Conservation (phyloP, 2,888 invertebrate genomes). For the Lepidochitona cinerea region DNA sequence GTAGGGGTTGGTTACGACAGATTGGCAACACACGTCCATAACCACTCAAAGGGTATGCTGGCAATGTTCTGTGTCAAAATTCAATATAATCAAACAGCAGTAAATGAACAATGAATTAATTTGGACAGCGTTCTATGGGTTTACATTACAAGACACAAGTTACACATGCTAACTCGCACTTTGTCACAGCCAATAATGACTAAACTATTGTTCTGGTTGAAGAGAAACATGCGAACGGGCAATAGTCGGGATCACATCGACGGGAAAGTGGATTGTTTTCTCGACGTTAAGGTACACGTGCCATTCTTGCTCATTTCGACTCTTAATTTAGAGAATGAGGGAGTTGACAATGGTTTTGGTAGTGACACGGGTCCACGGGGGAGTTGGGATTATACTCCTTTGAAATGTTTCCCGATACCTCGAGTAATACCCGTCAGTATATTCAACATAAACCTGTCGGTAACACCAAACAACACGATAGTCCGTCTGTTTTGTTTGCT, state of each 20-base stretch:
- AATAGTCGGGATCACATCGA: not conserved
- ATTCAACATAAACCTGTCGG: too few relatives aligned
- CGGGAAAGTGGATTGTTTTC: not conserved
- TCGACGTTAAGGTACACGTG: not conserved
- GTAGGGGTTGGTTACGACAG: too few relatives aligned
- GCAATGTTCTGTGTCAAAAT: too few relatives aligned
- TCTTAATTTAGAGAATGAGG: not conserved
- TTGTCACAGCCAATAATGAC: not conserved
- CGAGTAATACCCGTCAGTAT: too few relatives aligned
- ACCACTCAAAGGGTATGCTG: too few relatives aligned
- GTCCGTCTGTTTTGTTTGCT: too few relatives aligned
- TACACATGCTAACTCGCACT: not conserved
- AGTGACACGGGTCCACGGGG: not conserved
- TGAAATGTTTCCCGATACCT: too few relatives aligned
- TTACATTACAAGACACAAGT: not conserved
- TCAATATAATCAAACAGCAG: not conserved
- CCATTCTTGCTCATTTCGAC: not conserved
- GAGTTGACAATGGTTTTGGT: not conserved
- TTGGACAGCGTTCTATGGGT: not conserved
- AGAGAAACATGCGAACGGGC: not conserved
- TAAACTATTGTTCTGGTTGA: not conserved
- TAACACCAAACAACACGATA: too few relatives aligned
- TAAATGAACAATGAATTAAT: not conserved
- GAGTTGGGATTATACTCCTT: too few relatives aligned
- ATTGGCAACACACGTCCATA: too few relatives aligned